Conservation (phyloP, 1,140 invertebrate species). For the Orussus abietinus region DNA sequence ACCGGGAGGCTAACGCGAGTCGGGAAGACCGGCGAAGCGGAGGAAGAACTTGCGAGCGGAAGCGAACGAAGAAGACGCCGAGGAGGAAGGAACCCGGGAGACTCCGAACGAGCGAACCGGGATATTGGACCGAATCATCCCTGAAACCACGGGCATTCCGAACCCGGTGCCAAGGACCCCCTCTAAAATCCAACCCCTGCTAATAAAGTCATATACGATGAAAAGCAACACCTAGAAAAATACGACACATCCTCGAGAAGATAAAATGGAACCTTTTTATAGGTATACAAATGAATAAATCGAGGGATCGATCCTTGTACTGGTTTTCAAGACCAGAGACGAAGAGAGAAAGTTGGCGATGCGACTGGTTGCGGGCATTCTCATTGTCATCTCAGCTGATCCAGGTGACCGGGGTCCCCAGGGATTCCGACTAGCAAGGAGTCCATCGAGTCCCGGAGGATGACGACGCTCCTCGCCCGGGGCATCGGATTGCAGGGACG, state of each 20-base stretch:
- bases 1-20: slow-evolving; percentile 22
- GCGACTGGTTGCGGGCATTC: too few species aligned
- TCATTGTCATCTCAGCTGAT: slow-evolving; percentile 26
- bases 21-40: slow-evolving; percentile 11
- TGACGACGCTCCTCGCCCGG: slow-evolving; percentile 22
- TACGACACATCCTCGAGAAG: too few species aligned
- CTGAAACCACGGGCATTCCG: too few species aligned
- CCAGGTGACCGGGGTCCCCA: slow-evolving; percentile 8
- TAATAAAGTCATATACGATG: too few species aligned
- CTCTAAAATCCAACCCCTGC: too few species aligned
- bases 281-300: too few species aligned
- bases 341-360: too few species aligned
- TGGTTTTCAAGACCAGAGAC: too few species aligned
- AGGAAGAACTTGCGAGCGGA: slow-evolving; percentile 19
- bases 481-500: neutral
- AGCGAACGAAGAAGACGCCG: slow-evolving; percentile 6
- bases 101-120: slow-evolving; percentile 23
- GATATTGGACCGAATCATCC: slow-evolving; percentile 13
- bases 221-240: too few species aligned
- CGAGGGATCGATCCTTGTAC: too few species aligned
- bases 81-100: slow-evolving; percentile 13
- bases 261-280: too few species aligned
- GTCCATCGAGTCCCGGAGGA: neutral
- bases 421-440: slow-evolving; percentile 12
- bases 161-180: too few species aligned